Percentiles rank a stretch among this genome's conserved stretches.
Conservation (phyloP, 1,140 invertebrate species). For the Theocolax elegans region DNA sequence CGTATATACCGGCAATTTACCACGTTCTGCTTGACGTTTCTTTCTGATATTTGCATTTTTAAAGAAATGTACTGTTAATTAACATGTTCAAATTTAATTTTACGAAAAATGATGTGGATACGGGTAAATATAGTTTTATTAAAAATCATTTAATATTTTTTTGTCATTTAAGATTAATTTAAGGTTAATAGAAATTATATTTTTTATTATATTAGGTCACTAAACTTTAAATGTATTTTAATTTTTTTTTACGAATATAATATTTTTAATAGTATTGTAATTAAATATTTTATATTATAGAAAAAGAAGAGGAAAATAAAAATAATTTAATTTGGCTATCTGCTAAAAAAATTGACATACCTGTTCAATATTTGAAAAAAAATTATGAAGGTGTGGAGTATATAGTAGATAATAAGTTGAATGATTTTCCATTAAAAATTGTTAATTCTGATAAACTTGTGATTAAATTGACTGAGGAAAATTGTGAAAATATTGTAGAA, state of each 20-base stretch:
- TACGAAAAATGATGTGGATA: background rate
- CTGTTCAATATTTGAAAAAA: slow-evolving; percentile 35
- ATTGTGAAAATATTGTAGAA: slow-evolving; percentile 64
- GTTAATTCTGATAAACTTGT: slow-evolving; percentile 60
- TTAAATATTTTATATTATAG: background rate
- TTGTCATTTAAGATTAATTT: slow-evolving; percentile 29
- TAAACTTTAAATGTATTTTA: slow-evolving; percentile 16
- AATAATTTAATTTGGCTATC: slow-evolving; percentile 53
- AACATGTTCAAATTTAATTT: slow-evolving; percentile 46
- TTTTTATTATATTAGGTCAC: background rate
- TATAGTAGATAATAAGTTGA: slow-evolving; percentile 19
- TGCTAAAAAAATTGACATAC: slow-evolving; percentile 50
- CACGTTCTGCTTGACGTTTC: too few relatives aligned
- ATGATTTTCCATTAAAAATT: slow-evolving; percentile 67
- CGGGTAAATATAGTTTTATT: slow-evolving; percentile 19
- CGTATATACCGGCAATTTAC: too few relatives aligned
- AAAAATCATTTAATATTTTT: slow-evolving; percentile 5
- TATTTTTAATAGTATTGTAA: slow-evolving; percentile 31
- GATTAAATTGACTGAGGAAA: slow-evolving; percentile 55
- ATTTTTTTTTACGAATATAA: slow-evolving; percentile 19
- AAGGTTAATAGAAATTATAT: background rate
- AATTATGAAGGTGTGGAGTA: slow-evolving; percentile 44
- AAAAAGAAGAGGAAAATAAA: slow-evolving; percentile 37
- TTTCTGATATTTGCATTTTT: too few relatives aligned
- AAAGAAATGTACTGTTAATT: too few relatives aligned